phyloP scores from a whole-genome alignment of 2,797 vertebrate genomes.

The Sebastes reedi region DNA sequence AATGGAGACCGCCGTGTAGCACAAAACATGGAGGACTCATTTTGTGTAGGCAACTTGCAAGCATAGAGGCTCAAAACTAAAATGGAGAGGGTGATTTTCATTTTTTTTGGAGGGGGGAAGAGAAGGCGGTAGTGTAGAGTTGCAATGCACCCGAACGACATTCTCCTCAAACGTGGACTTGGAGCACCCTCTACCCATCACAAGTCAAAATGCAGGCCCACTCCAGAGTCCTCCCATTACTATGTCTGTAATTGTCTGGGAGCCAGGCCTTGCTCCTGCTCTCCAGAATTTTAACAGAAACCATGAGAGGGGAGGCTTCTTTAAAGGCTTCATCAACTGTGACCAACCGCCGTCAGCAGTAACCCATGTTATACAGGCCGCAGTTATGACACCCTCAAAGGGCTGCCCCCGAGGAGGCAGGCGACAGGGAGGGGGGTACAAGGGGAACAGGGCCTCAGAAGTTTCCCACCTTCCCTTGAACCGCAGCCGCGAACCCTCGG shows the following conservation, averaged over 20 bases:
- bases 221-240: constrained; percentile 15
- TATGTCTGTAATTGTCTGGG: constrained; percentile 52
- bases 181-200: constrained; percentile 91
- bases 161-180: constrained; percentile 78
- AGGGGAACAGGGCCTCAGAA: constrained; percentile 90
- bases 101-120: constrained; percentile 23
- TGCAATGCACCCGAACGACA: constrained; percentile 4
- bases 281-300: constrained; percentile 86
- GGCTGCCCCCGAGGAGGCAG: constrained; percentile 88
- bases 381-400: constrained; percentile 95
- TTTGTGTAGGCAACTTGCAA: constrained; percentile 72
- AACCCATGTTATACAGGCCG: constrained; percentile 96
- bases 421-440: constrained; percentile 77
- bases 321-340: constrained; percentile 94
- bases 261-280: constrained; percentile 70
- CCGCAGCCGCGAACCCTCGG: constrained; percentile 89
- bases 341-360: constrained; percentile 91
- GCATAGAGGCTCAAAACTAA: constrained; percentile 70
- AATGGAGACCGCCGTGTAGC: constrained; percentile 26
- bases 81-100: constrained; percentile 76
- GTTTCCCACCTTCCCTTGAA: constrained; percentile 96
- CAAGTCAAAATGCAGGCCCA: constrained; percentile 63
- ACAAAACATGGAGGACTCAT: constrained; percentile 73
- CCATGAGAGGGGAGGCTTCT: constrained; percentile 88
- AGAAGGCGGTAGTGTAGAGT: constrained; percentile 11